Evolutionary conservation across 37 sponge, comb jelly and placozoan genomes (phyloP).

Genomic region (Petrosia ficiformis): DNA sequence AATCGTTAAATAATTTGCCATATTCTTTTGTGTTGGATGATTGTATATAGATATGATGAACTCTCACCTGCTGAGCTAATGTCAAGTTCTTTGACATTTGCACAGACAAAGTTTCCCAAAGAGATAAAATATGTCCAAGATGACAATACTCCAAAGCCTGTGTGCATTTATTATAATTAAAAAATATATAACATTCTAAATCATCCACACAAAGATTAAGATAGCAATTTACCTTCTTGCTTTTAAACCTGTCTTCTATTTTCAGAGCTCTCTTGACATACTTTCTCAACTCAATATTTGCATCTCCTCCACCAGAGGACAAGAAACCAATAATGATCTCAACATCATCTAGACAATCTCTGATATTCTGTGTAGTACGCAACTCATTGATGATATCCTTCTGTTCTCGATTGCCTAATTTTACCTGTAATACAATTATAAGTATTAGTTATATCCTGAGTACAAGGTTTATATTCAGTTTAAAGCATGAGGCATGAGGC

Average conservation of each 20-base stretch:
- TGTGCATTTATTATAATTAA: neutral
- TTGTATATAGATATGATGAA: no score
- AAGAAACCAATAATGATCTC: constrained; percentile 56
- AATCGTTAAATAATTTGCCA: no score
- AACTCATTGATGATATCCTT: constrained; percentile 11
- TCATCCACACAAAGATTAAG: neutral
- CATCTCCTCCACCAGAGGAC: constrained; percentile 35
- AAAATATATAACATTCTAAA: neutral
- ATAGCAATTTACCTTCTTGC: constrained; percentile 20
- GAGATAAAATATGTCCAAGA: constrained; percentile 32
- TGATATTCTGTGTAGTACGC: constrained; percentile 3
- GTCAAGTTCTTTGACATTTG: constrained; percentile 17
- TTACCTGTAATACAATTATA: constrained; percentile 9
- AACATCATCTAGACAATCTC: constrained; percentile 38
- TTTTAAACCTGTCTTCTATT: neutral
- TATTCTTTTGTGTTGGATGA: no score
- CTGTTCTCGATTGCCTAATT: constrained; percentile 19
- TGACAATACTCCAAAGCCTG: constrained; percentile 22
- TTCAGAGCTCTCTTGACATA: constrained; percentile 35
- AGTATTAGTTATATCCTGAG: neutral
- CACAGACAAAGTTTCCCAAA: constrained; percentile 44
- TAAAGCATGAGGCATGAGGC: no score
- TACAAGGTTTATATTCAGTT: no score
- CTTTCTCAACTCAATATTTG: constrained; percentile 4
- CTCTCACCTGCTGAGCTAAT: neutral